Base-by-base conservation (phyloP, 2,888 invertebrate genomes). In the Cantharis rufa region DNA sequence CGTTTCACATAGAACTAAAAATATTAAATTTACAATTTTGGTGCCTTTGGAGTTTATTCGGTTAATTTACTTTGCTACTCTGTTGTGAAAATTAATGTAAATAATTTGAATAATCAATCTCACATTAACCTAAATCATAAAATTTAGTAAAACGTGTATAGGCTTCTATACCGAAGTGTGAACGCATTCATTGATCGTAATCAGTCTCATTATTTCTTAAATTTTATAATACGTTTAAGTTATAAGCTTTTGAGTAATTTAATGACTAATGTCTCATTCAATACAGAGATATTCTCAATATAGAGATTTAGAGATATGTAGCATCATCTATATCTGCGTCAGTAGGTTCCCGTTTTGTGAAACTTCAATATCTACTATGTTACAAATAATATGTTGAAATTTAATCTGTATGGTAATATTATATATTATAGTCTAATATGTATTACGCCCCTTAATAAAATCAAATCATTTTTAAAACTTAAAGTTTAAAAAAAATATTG, bases 21-120 rank as follows among this genome's bases (percentile, higher is more conserved):
- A 81, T 82, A 82, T 82, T 81, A 82, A 82, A 82, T 82, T 82
- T 82, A 81, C 82, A 78, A 80, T 80, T 78, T 79, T 79, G 75
- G 73, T 82, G 80, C 81, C 82, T 79, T 80, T 79, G 77, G 80
- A 82, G 80, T 78, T 78, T 82, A 79, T 78, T 76, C 75, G 69
- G 69, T 62, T 73, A 78, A 80, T 78, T 80, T 78, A 76, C 75
- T 80, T 77, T 76, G 72, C 76, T 76, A 70, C 63, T 63, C 16
- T 16, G 64, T 66, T 24, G 18, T 15, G 21, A 21, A 24, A 66
- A 66, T 21, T 66, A 21, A 66, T 66, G 64, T 66, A 21, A 48
- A 48, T 48, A 48, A 48, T 48, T 48, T 48, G 48, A 48, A 48
- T 48, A 48, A 48, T 48, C 48, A 48, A 48, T 48, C n/a, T n/a